Percentiles rank a stretch among this genome's conserved stretches.
Conservation (phyloP, 2,113 vertebrate genomes). For the Sarotherodon lohbergeri region DNA sequence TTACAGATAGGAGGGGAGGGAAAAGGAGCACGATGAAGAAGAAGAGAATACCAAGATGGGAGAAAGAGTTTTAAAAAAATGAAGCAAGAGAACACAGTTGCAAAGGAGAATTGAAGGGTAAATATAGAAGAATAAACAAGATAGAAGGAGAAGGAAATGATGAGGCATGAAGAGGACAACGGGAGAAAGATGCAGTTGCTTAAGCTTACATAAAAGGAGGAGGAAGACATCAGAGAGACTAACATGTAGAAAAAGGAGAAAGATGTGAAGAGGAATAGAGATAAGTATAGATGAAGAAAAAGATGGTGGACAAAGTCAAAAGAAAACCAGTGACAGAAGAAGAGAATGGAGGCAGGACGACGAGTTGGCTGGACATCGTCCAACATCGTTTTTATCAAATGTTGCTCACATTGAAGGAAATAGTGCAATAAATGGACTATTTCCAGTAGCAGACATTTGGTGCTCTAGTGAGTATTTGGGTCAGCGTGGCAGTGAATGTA, state of each 20-base stretch:
- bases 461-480: neutral
- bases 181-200: neutral
- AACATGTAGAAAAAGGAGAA: neutral
- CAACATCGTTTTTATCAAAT: neutral
- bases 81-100: neutral
- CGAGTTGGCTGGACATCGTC: neutral
- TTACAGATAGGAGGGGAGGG: neutral
- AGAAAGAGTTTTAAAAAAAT: neutral
- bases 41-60: neutral
- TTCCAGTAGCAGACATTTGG: neutral
- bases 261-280: neutral
- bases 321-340: neutral
- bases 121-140: neutral
- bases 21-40: neutral
- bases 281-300: neutral
- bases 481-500: neutral
- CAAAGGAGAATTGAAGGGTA: neutral
- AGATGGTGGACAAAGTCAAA: neutral
- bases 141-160: neutral
- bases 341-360: neutral
- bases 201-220: neutral
- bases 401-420: neutral
- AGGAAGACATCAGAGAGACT: neutral
- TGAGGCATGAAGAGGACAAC: neutral
- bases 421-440: neutral